phyloP scores from a whole-genome alignment of 1,140 invertebrate genomes.

The Thalassaphorura encarpata region DNA sequence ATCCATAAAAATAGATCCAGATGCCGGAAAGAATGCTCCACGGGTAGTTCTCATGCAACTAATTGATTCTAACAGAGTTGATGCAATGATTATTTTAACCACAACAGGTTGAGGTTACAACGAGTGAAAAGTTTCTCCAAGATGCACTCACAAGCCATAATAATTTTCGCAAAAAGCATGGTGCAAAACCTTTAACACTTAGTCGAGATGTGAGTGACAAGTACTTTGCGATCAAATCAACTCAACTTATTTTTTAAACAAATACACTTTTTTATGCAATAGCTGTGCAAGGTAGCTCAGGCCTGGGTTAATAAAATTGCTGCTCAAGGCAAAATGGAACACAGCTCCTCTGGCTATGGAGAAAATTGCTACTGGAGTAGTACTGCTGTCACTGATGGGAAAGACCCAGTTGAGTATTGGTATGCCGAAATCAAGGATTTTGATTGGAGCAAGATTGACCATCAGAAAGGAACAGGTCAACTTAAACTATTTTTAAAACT shows the following conservation, averaged over 20 bases:
- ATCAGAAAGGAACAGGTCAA: slow-evolving; percentile 22
- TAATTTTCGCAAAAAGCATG: slow-evolving; percentile 62
- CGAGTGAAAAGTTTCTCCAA: slow-evolving; percentile 45
- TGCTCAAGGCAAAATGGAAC: slow-evolving; percentile 38
- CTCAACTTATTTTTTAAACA: background rate
- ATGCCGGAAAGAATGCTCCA: no score
- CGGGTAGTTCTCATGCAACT: background rate
- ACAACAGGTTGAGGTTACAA: no score
- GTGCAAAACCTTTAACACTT: slow-evolving; percentile 51
- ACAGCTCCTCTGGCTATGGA: slow-evolving; percentile 35
- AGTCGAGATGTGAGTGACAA: slow-evolving; percentile 54
- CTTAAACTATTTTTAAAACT: no score
- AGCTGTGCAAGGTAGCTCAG: slow-evolving; percentile 38
- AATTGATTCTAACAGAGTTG: background rate
- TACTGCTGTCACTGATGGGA: slow-evolving; percentile 41
- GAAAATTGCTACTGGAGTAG: slow-evolving; percentile 29
- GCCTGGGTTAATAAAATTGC: slow-evolving; percentile 45
- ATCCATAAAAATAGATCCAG: background rate
- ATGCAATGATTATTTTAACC: no score
- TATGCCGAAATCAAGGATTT: slow-evolving; percentile 49
- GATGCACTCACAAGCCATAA: slow-evolving; percentile 63
- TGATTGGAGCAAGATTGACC: slow-evolving; percentile 16
- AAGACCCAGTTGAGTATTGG: slow-evolving; percentile 65
- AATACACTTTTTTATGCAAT: background rate
- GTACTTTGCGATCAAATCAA: no score